Evolutionary conservation across 2,888 invertebrate genomes (phyloP).

Genomic region (Heliconius cydno): DNA sequence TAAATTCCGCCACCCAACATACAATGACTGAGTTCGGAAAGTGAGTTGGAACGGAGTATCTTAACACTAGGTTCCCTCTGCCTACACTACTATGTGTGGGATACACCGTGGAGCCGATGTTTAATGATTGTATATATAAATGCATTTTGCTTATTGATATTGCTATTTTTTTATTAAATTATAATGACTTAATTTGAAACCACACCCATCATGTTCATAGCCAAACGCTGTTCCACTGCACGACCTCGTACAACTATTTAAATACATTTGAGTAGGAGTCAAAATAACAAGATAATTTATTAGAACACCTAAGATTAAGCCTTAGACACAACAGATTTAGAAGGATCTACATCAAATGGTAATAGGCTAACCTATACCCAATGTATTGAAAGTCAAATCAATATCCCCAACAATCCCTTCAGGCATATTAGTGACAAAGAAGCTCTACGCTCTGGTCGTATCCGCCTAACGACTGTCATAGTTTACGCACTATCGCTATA

Average conservation of each 20-base stretch:
- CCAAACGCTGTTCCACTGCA: too few relatives aligned
- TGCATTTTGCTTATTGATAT: too few relatives aligned
- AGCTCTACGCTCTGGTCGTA: constrained; percentile 67
- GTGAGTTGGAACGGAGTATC: too few relatives aligned
- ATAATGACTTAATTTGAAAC: too few relatives aligned
- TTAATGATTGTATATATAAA: too few relatives aligned
- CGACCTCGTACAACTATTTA: not conserved
- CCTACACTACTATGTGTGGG: too few relatives aligned
- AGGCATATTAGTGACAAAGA: constrained; percentile 74
- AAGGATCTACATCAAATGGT: constrained; percentile 3
- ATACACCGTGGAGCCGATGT: too few relatives aligned
- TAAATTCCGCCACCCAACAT: not conserved
- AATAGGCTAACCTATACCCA: constrained; percentile 8
- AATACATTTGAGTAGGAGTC: not conserved
- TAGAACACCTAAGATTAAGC: not conserved
- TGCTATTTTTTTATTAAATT: too few relatives aligned
- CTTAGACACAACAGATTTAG: not conserved
- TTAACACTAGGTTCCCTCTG: too few relatives aligned
- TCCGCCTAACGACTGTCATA: constrained; percentile 72
- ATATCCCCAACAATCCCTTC: constrained; percentile 59
- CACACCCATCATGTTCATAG: too few relatives aligned
- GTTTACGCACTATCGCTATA: constrained; percentile 65
- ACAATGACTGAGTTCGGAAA: not conserved
- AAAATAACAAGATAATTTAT: not conserved
- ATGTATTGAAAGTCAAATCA: constrained; percentile 28